These are phyloP conservation scores for Linyphia triangularis DNA, from an alignment of 2,888 invertebrate genomes.

Conservation along the genomic window DNA sequence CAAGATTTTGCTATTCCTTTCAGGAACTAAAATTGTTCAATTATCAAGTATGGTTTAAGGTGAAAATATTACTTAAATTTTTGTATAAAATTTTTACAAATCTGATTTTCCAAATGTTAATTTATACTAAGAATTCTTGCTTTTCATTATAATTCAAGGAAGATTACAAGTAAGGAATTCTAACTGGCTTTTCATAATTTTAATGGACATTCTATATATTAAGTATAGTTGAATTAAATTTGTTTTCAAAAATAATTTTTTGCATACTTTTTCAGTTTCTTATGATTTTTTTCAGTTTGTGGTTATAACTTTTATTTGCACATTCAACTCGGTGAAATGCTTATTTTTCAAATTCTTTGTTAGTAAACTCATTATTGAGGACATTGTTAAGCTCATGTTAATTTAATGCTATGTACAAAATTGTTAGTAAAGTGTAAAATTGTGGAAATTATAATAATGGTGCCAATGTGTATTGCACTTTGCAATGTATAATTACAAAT, in stretches of 20 bases:
- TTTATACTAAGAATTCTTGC: too few species aligned
- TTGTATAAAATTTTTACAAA: too few species aligned
- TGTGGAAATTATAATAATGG: slow-evolving; percentile 37
- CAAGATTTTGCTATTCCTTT: slow-evolving; percentile 32
- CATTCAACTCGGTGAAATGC: slow-evolving; percentile 37
- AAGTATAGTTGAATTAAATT: too few species aligned
- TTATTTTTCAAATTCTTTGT: slow-evolving; percentile 27
- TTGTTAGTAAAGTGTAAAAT: slow-evolving; percentile 22
- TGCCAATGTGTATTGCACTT: slow-evolving; percentile 65
- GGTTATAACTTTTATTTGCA: slow-evolving; percentile 16
- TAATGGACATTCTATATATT: too few species aligned
- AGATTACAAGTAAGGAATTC: too few species aligned
- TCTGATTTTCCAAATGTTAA: too few species aligned
- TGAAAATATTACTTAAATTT: too few species aligned
- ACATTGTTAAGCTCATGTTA: slow-evolving; percentile 29
- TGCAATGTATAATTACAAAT: slow-evolving; percentile 16
- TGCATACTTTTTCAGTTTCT: too few species aligned
- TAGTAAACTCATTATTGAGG: slow-evolving; percentile 26
- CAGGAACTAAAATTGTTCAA: neutral
- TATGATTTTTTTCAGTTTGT: neutral
- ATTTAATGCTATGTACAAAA: slow-evolving; percentile 59
- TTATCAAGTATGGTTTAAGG: too few species aligned
- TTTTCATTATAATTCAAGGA: too few species aligned
- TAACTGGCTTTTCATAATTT: too few species aligned
- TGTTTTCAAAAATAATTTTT: too few species aligned